These are phyloP conservation scores for Chiroxiphia lanceolata DNA, from an alignment of 2,797 vertebrate genomes.

Conservation along the genomic window DNA sequence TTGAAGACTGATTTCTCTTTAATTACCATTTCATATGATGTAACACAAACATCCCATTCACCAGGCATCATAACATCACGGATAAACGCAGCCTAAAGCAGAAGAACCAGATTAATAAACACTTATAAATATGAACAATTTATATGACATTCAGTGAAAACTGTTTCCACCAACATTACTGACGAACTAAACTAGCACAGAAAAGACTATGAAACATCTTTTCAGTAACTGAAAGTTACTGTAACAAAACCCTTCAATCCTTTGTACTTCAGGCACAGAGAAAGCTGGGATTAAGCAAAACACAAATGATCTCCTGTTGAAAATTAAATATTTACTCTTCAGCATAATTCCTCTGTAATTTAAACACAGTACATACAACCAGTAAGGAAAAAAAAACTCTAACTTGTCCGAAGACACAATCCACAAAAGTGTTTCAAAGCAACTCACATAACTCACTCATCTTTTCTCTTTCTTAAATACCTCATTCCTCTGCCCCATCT, in stretches of 20 bases:
- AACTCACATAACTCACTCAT: rapidly evolving
- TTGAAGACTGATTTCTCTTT: slow-evolving; percentile 86
- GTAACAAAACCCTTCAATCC: background rate
- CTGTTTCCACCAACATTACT: background rate
- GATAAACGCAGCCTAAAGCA: slow-evolving; percentile 81
- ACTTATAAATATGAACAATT: background rate
- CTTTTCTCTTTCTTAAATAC: background rate
- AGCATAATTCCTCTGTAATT: background rate
- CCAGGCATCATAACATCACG: slow-evolving; percentile 86
- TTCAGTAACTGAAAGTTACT: background rate
- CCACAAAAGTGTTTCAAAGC: background rate
- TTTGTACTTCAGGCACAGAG: background rate
- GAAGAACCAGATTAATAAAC: slow-evolving; percentile 33
- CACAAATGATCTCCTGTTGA: background rate
- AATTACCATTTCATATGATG: slow-evolving; percentile 85
- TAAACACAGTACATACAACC: background rate
- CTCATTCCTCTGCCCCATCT: background rate
- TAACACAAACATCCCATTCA: slow-evolving; percentile 85
- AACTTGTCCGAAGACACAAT: background rate
- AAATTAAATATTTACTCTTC: background rate
- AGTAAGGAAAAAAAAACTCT: background rate
- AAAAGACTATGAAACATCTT: background rate
- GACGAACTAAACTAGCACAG: background rate
- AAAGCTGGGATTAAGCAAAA: background rate
- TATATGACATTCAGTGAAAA: background rate